A percentile compares a stretch with the other conserved stretches of the same genome.
These are phyloP conservation scores for Pollimyrus isidori DNA, from an alignment of 2,113 vertebrate species.

Conservation along the genomic window DNA sequence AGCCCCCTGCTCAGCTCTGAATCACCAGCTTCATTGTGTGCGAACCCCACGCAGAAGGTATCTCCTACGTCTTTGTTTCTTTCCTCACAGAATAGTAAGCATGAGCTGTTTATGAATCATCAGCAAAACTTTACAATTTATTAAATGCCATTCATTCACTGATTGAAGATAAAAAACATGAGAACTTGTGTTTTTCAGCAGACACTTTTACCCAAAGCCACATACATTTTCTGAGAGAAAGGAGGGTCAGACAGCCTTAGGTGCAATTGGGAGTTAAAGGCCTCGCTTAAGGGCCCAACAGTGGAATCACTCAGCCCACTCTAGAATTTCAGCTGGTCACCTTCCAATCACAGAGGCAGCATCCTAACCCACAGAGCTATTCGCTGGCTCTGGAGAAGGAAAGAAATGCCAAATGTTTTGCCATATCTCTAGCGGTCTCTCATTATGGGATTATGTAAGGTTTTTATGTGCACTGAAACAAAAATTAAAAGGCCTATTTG, in stretches of 20 bases:
- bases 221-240: background rate
- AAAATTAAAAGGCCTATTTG: background rate
- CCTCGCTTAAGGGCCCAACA: background rate
- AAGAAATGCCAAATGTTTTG: background rate
- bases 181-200: background rate
- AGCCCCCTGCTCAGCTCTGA: background rate
- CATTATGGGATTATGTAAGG: slow-evolving; percentile 2
- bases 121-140: background rate
- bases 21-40: background rate
- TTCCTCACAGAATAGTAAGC: background rate
- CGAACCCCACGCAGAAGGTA: background rate
- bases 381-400: background rate
- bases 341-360: background rate
- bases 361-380: background rate
- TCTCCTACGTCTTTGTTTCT: background rate
- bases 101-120: background rate
- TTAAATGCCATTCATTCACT: background rate
- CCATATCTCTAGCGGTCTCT: background rate
- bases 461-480: background rate
- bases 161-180: background rate
- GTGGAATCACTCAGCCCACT: background rate
- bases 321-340: background rate
- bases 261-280: background rate
- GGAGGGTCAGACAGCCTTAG: background rate
- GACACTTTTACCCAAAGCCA: background rate